Percentiles rank a stretch among this genome's conserved stretches.
These are phyloP conservation scores for Asobara japonica DNA, from an alignment of 1,140 invertebrate species.

Conservation along the genomic window DNA sequence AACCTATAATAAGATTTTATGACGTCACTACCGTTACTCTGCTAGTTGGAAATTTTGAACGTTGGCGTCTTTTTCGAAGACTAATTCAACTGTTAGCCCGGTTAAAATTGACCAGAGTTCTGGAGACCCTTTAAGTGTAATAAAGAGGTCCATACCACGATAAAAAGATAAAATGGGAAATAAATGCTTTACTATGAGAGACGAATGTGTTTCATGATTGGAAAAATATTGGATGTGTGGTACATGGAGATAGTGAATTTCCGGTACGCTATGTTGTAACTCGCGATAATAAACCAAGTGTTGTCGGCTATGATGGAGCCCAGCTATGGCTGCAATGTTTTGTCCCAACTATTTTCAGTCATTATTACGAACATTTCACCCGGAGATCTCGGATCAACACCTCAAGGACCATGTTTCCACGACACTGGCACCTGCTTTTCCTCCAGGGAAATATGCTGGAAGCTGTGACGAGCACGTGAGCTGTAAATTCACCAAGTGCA, in stretches of 20 bases:
- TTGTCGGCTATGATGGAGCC: constrained; percentile 41
- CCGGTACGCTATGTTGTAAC: constrained; percentile 42
- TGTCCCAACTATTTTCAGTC: not conserved
- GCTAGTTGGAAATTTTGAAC: too few species aligned
- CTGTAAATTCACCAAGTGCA: not conserved
- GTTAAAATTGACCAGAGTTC: too few species aligned
- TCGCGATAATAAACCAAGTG: constrained; percentile 38
- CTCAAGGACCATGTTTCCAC: too few species aligned
- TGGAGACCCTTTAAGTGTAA: too few species aligned
- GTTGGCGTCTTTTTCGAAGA: too few species aligned
- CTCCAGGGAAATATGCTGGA: too few species aligned
- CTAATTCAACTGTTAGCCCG: too few species aligned
- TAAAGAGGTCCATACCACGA: not conserved
- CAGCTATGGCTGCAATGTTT: constrained; percentile 9
- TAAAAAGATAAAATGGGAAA: not conserved
- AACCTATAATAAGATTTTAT: too few species aligned
- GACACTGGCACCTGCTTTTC: not conserved
- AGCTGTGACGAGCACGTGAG: not conserved
- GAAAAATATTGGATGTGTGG: not conserved
- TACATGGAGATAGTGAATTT: not conserved
- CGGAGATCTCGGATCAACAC: not conserved
- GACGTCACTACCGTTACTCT: too few species aligned
- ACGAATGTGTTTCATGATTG: not conserved
- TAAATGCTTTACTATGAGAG: not conserved
- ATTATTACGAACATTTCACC: not conserved